Evolutionary conservation across 1,140 invertebrate species (phyloP), one percentile per base, ranked within the genome.

Genomic region (Cryptotermes secundus): DNA sequence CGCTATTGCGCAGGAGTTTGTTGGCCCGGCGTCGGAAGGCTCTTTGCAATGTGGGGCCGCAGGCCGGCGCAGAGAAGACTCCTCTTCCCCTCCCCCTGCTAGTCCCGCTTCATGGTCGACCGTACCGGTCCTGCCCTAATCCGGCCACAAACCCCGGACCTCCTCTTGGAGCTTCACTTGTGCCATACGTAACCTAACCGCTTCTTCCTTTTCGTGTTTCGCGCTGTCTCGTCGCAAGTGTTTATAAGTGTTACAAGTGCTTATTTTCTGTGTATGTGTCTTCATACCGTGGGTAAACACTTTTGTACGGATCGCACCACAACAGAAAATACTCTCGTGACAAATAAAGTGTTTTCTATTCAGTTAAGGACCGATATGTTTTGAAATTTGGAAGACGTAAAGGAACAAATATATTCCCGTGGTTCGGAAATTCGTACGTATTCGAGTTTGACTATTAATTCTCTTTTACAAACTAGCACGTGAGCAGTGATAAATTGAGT

Each of bases 151-250:
- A 72, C 59, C 59, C 59, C 59, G 59, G 59, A 72, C 59, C 59
- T 72, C 59, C 59, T 72, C 59, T 72, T 72, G 59, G 59, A 72
- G 59, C 26, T n/a, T 72, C 59, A 72, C 59, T 72, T 26, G 59
- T 72, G 59, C 26, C 59, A n/a, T 72, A 72, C 59, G 59, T 72
- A 31, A n/a, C 59, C 59, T 72, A 72, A 31, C 59, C 26, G 59
- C 59, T 72, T 72, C 59, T 72, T 72, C 59, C 59, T 31, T 72
- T 72, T 72, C n/a, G 59, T 72, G 59, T n/a, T 72, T 26, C 59
- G 59, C 59, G n/a, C 1, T 72, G 26, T 72, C 59, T 72, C 16
- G 59, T 72, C 9, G 59, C 59, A 72, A 72, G 59, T 72, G 59
- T 72, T n/a, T 72, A 72, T 72, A 31, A n/a, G 59, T 72, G 26